Percentiles rank a stretch among this genome's conserved stretches.
phyloP scores from a whole-genome alignment of 2,888 invertebrate genomes.

The Autographa gamma region DNA sequence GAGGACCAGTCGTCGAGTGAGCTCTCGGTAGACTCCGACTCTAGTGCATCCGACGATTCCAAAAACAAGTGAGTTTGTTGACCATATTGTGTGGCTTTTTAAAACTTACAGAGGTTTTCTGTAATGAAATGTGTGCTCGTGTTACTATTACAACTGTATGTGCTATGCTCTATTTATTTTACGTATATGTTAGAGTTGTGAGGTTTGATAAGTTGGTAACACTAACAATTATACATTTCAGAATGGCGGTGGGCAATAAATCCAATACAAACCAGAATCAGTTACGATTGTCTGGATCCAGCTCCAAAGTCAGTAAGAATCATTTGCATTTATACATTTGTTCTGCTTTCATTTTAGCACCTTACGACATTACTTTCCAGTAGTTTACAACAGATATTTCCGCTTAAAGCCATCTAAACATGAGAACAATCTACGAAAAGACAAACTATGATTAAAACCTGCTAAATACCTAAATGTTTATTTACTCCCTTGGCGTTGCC shows the following conservation, averaged over 20 bases:
- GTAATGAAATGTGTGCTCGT: no score
- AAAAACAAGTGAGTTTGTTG: conserved; percentile 75
- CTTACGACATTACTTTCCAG: conserved; percentile 58
- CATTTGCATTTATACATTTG: conserved; percentile 86
- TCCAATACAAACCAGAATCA: conserved; percentile 87
- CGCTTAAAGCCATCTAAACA: conserved; percentile 40
- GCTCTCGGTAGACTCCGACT: conserved; percentile 80
- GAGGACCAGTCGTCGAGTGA: conserved; percentile 86
- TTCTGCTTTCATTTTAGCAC: conserved; percentile 83
- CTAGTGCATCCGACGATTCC: conserved; percentile 71
- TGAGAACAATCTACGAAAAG: conserved; percentile 29
- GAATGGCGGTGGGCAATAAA: conserved; percentile 86
- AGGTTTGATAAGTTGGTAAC: conserved; percentile 16
- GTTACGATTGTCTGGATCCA: conserved; percentile 90
- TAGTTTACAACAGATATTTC: conserved; percentile 52
- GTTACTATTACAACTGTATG: no score
- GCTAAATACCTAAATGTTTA: conserved; percentile 42
- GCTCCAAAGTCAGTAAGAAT: conserved; percentile 99
- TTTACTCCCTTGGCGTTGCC: conserved; percentile 36
- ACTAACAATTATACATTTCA: conserved; percentile 73
- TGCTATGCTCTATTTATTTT: no score
- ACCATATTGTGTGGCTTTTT: background rate
- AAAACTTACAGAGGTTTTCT: no score
- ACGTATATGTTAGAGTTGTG: background rate
- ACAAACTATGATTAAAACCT: conserved; percentile 36